Conservation (phyloP, 2,888 invertebrate genomes). For the Ennomos quercinarius region DNA sequence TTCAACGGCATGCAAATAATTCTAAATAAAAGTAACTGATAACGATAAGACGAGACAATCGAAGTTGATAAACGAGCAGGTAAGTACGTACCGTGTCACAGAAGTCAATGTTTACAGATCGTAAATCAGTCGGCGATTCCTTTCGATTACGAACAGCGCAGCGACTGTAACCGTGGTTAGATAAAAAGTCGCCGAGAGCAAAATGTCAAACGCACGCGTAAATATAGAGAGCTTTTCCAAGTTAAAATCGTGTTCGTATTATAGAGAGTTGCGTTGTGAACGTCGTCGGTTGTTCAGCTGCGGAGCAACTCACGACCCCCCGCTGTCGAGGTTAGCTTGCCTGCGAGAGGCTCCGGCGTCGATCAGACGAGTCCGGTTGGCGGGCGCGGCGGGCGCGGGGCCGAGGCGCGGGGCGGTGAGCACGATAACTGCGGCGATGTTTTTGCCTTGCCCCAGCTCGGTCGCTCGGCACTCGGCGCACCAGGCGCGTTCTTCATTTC, state of each 20-base stretch:
- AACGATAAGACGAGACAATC: conserved; percentile 50
- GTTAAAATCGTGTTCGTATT: conserved; percentile 64
- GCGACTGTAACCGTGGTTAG: conserved; percentile 65
- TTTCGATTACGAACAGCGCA: conserved; percentile 60
- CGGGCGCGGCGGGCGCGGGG: conserved; percentile 53
- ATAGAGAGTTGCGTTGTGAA: conserved; percentile 54
- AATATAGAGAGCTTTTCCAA: conserved; percentile 68
- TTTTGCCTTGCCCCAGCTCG: conserved; percentile 82
- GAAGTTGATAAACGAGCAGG: conserved; percentile 47
- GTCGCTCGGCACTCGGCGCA: conserved; percentile 80
- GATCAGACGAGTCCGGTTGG: conserved; percentile 73
- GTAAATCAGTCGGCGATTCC: conserved; percentile 67
- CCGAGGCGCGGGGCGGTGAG: conserved; percentile 49
- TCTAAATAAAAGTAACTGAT: conserved; percentile 56
- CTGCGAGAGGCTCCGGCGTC: conserved; percentile 79
- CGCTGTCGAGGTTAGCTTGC: conserved; percentile 80
- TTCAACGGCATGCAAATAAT: conserved; percentile 18
- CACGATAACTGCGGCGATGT: conserved; percentile 82
- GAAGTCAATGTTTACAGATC: conserved; percentile 58
- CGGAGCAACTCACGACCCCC: conserved; percentile 78
- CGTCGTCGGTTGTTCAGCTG: conserved; percentile 46
- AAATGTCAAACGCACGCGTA: conserved; percentile 68
- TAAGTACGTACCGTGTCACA: conserved; percentile 77
- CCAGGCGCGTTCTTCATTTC: conserved; percentile 82
- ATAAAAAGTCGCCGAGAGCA: conserved; percentile 58